Evolutionary conservation across 1,140 invertebrate species (phyloP).

Genomic region (Eurosta solidaginis): DNA sequence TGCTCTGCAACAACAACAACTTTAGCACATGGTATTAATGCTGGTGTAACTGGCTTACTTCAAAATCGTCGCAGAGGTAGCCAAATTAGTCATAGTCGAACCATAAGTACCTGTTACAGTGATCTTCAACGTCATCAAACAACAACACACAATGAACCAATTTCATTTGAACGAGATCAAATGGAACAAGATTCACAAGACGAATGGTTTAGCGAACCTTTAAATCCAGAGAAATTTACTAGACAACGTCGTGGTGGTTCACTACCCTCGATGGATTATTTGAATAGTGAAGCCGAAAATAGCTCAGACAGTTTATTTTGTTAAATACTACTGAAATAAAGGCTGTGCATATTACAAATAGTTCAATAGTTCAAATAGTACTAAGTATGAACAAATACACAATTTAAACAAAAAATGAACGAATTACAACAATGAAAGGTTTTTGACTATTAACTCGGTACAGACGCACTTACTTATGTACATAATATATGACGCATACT

Average conservation of each 20-base stretch:
- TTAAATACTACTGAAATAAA: slow-evolving; percentile 11
- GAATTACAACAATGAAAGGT: slow-evolving; percentile 1
- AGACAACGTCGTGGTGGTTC: slow-evolving; percentile 49
- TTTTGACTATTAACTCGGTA: neutral
- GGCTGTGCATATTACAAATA: slow-evolving; percentile 18
- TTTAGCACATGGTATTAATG: neutral
- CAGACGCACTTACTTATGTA: neutral
- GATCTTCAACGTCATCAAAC: slow-evolving; percentile 33
- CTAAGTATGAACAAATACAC: neutral
- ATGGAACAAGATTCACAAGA: slow-evolving; percentile 21
- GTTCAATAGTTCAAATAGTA: neutral
- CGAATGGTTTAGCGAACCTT: slow-evolving; percentile 30
- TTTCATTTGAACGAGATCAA: slow-evolving; percentile 16
- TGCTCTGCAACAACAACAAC: neutral
- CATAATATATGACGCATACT: neutral
- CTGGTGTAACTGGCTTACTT: neutral
- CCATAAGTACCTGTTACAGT: slow-evolving; percentile 32
- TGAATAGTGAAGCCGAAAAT: slow-evolving; percentile 54
- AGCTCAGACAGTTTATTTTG: slow-evolving; percentile 54
- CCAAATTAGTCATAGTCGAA: slow-evolving; percentile 39
- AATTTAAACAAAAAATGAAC: neutral
- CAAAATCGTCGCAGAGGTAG: slow-evolving; percentile 44
- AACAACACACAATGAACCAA: slow-evolving; percentile 30
- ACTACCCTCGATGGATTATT: slow-evolving; percentile 52
- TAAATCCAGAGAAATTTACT: slow-evolving; percentile 12